Base-by-base conservation (phyloP, 2,797 vertebrate species). In the Epinephelus malabaricus region DNA sequence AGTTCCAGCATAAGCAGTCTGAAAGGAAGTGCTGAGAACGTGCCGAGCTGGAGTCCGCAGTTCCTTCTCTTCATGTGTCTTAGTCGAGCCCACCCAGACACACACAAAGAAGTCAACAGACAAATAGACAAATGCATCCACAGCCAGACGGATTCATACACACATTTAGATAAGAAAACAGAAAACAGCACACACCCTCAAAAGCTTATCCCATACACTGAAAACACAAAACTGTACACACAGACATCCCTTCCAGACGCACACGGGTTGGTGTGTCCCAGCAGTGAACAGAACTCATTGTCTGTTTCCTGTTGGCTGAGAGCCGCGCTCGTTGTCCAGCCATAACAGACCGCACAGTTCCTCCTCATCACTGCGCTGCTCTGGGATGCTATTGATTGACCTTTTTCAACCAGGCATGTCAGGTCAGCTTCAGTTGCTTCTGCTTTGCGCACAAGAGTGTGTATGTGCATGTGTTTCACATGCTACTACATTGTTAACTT, bases 301-400 rank as follows among this genome's bases (percentile, higher is more conserved):
- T 83, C 61, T 72, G 77, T 78, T 92, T 93, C 89, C 90, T 90
- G 78, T 90, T 88, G 87, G 83, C 85, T 49, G 45, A 12, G 65
- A 59, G 71, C 72, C 8, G 11, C 64, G 0, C 56, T 81, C 30
- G 6, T 34, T 55, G 68, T 86, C 73, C 83, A 88, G 88, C 79
- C 89, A 91, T 89, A 93, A 91, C 87, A 93, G 64, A 58, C 59
- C 4, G 1, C 17, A 49, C 75, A 79, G 59, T 78, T 82, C 78
- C 84, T 73, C 65, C 50, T 63, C 43, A 30, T 73, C 78, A 17
- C 71, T 38, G 55, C 65, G 76, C 62, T 40, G 55, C 65, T 80
- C 62, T 3, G 18, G 64, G 69, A 79, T 64, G 47, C 51, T 76
- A 86, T 88, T 82, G 86, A 89, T 85, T 91, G 76, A 83, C 84